phyloP scores from a whole-genome alignment of 2,888 invertebrate species.

The Embidobia sp. region DNA sequence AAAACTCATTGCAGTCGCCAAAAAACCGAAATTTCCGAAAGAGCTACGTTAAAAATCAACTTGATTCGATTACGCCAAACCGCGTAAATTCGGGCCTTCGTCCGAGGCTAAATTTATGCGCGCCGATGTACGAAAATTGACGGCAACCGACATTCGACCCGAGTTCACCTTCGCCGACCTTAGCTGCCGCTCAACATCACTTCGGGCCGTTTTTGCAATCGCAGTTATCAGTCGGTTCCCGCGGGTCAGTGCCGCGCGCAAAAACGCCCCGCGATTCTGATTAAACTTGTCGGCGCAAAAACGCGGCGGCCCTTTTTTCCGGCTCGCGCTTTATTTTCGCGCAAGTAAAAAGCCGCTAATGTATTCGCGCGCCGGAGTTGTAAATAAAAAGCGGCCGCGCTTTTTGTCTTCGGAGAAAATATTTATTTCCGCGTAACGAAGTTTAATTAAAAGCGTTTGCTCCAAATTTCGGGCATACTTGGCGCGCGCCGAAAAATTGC shows the following conservation, averaged over 20 bases:
- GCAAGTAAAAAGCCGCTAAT: constrained; percentile 32
- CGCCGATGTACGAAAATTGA: constrained; percentile 37
- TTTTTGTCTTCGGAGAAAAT: constrained; percentile 44
- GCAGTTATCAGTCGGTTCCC: constrained; percentile 41
- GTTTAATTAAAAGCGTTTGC: constrained; percentile 47
- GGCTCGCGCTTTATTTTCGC: constrained; percentile 21
- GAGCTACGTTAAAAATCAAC: too few species aligned
- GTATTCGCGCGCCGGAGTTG: constrained; percentile 24
- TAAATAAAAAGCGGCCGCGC: constrained; percentile 34
- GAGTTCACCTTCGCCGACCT: constrained; percentile 50
- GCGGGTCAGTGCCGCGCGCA: constrained; percentile 30
- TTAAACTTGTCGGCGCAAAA: constrained; percentile 35
- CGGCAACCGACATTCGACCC: constrained; percentile 38
- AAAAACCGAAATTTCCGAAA: too few species aligned
- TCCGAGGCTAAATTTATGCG: constrained; percentile 27
- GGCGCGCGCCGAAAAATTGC: constrained; percentile 14
- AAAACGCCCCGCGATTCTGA: constrained; percentile 40
- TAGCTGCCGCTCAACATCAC: constrained; percentile 48
- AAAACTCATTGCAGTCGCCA: too few species aligned
- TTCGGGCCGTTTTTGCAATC: constrained; percentile 43
- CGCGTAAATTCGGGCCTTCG: too few species aligned
- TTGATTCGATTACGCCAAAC: too few species aligned
- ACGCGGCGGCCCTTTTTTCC: constrained; percentile 20
- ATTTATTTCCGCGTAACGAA: constrained; percentile 36
- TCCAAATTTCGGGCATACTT: constrained; percentile 36